phyloP scores from a whole-genome alignment of 2,797 vertebrate genomes.

The Microhierax caerulescens region DNA sequence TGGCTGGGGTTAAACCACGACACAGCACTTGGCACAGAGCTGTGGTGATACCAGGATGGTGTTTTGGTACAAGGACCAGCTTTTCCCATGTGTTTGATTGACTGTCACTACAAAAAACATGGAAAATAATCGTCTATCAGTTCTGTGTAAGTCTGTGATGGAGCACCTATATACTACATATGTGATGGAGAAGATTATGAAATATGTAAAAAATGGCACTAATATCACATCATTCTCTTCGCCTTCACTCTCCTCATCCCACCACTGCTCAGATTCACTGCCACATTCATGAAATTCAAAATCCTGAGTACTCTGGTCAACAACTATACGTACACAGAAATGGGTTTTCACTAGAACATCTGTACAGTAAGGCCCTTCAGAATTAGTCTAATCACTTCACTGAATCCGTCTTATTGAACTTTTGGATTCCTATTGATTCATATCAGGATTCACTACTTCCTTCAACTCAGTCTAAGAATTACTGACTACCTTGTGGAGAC shows the following conservation, averaged over 20 bases:
- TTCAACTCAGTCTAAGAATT: neutral
- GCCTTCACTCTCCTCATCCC: neutral
- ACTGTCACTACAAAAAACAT: neutral
- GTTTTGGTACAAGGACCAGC: neutral
- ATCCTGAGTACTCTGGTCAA: neutral
- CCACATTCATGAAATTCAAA: neutral
- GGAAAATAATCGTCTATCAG: neutral
- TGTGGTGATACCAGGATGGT: neutral
- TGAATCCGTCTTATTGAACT: neutral
- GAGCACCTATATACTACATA: neutral
- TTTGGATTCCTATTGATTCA: neutral
- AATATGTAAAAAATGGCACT: neutral
- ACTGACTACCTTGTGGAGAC: neutral
- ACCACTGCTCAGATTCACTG: fast-evolving
- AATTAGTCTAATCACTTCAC: neutral
- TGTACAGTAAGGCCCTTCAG: neutral
- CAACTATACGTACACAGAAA: fast-evolving
- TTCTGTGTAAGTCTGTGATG: neutral
- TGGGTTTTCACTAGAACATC: neutral
- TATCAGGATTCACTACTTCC: neutral
- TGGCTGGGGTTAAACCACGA: too few species aligned
- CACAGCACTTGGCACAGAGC: neutral
- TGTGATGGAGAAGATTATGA: fast-evolving
- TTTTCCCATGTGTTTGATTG: neutral
- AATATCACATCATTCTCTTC: neutral